Evolutionary conservation across 2,797 vertebrate species (phyloP), one percentile per base, ranked within the genome.

Genomic region (Loris lydekkerianus): DNA sequence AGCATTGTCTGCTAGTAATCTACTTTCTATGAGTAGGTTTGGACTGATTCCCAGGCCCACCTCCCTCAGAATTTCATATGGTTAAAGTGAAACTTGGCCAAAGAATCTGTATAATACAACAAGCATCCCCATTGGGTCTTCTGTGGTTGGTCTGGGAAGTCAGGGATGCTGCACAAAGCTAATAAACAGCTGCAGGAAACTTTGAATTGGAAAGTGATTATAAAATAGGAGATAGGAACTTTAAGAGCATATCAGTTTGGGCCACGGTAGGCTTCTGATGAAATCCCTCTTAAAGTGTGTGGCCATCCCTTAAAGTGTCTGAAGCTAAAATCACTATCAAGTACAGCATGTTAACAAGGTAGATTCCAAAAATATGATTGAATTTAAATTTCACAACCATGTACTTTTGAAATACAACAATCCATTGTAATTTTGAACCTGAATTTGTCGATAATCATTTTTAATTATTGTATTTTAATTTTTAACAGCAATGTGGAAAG

Each of bases 321-420:
- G 29, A 93, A 81, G 23, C 88, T 40, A 80, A 63, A 70, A 72
- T 53, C 61, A 58, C 31, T 70, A 60, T 72, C 46, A 7, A 81
- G 18, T 89, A 29, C 27, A 91, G 73, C 46, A 91, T 77, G n/a
- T 81, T 78, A 96, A 72, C 0, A 97, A 93, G 10, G 20, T 18
- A 21, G 56, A 80, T 8, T 89, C 85, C 49, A 78, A 97, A 97
- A 95, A 89, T 7, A 25, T 80, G 10, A 82, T 97, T 94, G 87
- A 49, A 85, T 56, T 87, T 92, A 91, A 65, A 87, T 67, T 91
- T 81, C 85, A 78, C 27, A 97, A 7, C 0, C 3, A 13, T 4
- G 13, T 89, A 15, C 65, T 63, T 84, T 61, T 87, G 34, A 97
- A 96, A 90, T 63, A 86, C 63, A 91, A 85, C 11, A 78, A 76